Evolutionary conservation across 2,888 invertebrate genomes (phyloP).

Genomic region (Auanema freiburgensis): DNA sequence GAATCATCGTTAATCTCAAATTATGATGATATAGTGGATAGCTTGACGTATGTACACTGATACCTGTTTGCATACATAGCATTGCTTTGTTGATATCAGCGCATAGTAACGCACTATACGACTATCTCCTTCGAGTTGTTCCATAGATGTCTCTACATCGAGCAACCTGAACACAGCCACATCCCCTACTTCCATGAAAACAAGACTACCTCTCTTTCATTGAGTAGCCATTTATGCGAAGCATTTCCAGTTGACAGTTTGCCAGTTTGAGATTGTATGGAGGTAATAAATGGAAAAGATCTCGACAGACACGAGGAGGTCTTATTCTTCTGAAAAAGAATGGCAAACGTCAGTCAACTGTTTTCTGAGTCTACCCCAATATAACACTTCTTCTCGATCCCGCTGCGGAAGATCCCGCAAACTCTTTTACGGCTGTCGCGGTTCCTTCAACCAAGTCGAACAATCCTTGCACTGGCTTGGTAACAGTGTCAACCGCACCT

Average conservation of each 20-base stretch:
- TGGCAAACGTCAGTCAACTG: neutral
- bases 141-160: conserved; percentile 50
- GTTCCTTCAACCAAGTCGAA: conserved; percentile 63
- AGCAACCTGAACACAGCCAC: conserved; percentile 36
- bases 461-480: conserved; percentile 62
- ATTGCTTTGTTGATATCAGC: conserved; percentile 57
- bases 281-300: conserved; percentile 49
- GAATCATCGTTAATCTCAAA: conserved; percentile 42
- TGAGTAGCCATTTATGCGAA: conserved; percentile 55
- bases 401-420: conserved; percentile 35
- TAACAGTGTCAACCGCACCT: conserved; percentile 61
- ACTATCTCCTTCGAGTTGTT: conserved; percentile 33
- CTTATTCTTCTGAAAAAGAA: conserved; percentile 29
- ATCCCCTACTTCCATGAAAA: neutral
- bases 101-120: conserved; percentile 47
- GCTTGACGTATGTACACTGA: neutral
- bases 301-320: conserved; percentile 37
- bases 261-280: conserved; percentile 49
- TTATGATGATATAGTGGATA: no score
- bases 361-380: neutral
- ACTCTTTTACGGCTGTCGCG: conserved; percentile 58
- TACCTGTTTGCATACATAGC: conserved; percentile 49
- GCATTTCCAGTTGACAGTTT: conserved; percentile 56
- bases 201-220: conserved; percentile 40
- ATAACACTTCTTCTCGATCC: neutral